Base-by-base conservation (phyloP, 2,888 invertebrate genomes). In the Amphipoea oculea region DNA sequence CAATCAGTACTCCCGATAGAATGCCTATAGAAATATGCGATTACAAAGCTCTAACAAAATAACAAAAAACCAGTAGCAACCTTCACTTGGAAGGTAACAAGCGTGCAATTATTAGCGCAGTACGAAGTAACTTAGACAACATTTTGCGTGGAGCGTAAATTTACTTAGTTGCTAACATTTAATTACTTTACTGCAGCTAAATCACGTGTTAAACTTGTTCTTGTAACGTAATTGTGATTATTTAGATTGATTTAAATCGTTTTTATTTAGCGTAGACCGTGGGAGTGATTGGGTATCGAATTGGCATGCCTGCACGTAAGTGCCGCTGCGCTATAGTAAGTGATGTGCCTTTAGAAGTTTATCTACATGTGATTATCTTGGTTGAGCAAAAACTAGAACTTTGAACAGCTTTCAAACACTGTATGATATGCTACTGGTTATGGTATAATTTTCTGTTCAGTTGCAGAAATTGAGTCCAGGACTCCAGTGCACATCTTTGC, bases 131-230 rank as follows among this genome's bases (percentile, higher is more conserved):
- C 87, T 87, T 86, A 85, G 90, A 90, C 90, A 93, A 89, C 89
- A 89, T 91, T 92, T 88, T 89, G 82, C 88, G 90, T 88, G 86
- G 88, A 90, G 91, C 88, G 91, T 91, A 92, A 93, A 92, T 92
- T 92, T 88, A 84, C 84, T 82, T 78, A 82, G 73, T 78, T 79
- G 76, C 70, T 66, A 76, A 79, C 84, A 76, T 80, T 90, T 90
- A 89, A 90, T 88, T 90, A 88, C 86, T 79, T 76, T 80, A 72
- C 76, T 73, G 76, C 81, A 76, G 76, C 89, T 90, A 92, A 92
- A 93, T 93, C 91, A 91, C 91, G 88, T 84, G 86, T 89, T 85
- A 85, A 85, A 88, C 89, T 86, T 82, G 91, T 88, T 91, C 82
- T 83, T 83, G 81, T 79, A 76, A 79, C 84, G 83, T 89, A 89